phyloP scores from a whole-genome alignment of 2,888 invertebrate genomes.

The Tenthredo distinguenda region DNA sequence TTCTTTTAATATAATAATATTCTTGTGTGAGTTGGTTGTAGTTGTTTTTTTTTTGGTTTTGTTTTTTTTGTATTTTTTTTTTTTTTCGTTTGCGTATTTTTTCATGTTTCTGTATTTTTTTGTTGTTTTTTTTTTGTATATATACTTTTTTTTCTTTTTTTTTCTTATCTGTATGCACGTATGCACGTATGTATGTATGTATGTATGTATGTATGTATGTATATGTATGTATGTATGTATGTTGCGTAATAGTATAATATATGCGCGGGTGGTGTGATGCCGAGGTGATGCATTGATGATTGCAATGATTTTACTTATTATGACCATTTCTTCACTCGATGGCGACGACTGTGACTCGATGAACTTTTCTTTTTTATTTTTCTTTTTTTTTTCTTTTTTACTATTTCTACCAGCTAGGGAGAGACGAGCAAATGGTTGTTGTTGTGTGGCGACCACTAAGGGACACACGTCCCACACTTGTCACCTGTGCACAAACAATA shows the following conservation, averaged over 20 bases:
- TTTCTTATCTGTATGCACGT: neutral
- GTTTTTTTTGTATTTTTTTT: neutral
- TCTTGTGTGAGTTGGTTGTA: neutral
- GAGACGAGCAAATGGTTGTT: constrained; percentile 70
- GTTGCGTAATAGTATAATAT: constrained; percentile 27
- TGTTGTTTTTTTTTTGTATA: neutral
- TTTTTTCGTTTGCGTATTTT: neutral
- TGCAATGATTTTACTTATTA: constrained; percentile 27
- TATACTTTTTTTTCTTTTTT: neutral
- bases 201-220: neutral
- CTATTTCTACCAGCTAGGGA: constrained; percentile 63
- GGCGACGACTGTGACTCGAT: constrained; percentile 22
- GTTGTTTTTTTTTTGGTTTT: neutral
- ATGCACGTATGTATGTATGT: neutral
- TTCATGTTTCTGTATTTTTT: neutral
- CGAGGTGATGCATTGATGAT: constrained; percentile 41
- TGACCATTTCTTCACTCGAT: constrained; percentile 24
- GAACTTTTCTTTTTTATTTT: constrained; percentile 31
- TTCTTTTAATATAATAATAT: constrained; percentile 20
- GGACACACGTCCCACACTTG: constrained; percentile 69
- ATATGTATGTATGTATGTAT: neutral
- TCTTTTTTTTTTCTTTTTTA: constrained; percentile 45
- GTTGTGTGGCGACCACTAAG: constrained; percentile 67
- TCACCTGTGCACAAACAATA: constrained; percentile 66
- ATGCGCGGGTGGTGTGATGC: constrained; percentile 37